phyloP scores from a whole-genome alignment of 2,888 invertebrate species.

The Sphaerophoria rueppellii region DNA sequence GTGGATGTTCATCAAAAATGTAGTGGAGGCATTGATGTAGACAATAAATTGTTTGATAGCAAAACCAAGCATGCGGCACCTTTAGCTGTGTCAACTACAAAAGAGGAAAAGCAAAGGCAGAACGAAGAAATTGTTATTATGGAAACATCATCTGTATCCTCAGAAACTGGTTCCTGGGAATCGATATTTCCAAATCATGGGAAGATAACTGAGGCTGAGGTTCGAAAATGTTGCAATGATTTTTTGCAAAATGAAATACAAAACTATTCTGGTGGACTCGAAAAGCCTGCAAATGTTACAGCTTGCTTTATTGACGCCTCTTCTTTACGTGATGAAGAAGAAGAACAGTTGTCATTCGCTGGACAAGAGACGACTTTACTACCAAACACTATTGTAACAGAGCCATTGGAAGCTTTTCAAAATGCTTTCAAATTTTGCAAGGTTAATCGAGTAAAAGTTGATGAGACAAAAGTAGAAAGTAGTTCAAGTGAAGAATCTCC shows the following conservation, averaged over 20 bases:
- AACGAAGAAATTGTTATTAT: constrained; percentile 86
- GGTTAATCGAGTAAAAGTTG: constrained; percentile 64
- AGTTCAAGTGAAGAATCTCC: constrained; percentile 77
- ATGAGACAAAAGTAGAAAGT: constrained; percentile 55
- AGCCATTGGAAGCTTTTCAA: constrained; percentile 80
- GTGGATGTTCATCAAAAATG: constrained; percentile 61
- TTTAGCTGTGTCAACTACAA: constrained; percentile 78
- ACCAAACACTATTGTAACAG: constrained; percentile 60
- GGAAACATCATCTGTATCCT: constrained; percentile 86
- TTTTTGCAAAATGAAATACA: constrained; percentile 82
- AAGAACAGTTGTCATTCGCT: constrained; percentile 79
- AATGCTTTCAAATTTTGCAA: constrained; percentile 81
- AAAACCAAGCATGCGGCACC: constrained; percentile 54
- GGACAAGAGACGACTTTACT: constrained; percentile 74
- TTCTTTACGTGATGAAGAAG: constrained; percentile 88
- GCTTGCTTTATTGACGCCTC: constrained; percentile 92
- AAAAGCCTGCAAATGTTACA: constrained; percentile 69
- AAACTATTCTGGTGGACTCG: constrained; percentile 72
- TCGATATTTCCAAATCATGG: constrained; percentile 83
- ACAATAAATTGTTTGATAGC: constrained; percentile 57
- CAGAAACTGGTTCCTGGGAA: constrained; percentile 87
- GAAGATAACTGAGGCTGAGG: constrained; percentile 74
- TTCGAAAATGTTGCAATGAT: constrained; percentile 82
- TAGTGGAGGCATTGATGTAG: constrained; percentile 64
- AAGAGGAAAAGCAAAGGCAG: constrained; percentile 85